phyloP scores from a whole-genome alignment of 35 echinoderm and acorn worm species.

The Amphiura filiformis region DNA sequence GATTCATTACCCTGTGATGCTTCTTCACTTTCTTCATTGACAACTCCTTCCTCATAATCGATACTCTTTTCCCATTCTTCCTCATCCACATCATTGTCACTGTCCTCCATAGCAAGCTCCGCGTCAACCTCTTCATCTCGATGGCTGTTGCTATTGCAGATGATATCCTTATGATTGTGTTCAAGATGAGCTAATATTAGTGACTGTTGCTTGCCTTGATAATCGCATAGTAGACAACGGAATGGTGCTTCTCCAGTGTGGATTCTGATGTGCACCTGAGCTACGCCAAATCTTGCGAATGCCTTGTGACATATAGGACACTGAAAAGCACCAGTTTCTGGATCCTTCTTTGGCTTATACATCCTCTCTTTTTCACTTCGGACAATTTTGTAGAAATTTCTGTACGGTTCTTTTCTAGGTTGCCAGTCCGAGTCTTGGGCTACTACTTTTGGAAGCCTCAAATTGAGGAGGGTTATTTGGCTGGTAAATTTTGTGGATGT shows the following conservation, averaged over 20 bases:
- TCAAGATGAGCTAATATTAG: background rate
- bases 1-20: background rate
- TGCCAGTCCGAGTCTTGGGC: background rate
- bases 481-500: background rate
- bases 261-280: background rate
- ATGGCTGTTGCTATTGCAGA: background rate
- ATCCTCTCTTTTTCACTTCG: background rate
- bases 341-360: background rate
- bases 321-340: background rate
- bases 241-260: background rate
- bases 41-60: background rate
- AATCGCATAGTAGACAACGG: background rate
- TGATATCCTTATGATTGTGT: background rate
- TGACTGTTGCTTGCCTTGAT: constrained; percentile 4
- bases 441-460: background rate
- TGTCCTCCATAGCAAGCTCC: background rate
- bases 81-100: background rate
- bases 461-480: background rate
- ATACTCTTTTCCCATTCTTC: background rate
- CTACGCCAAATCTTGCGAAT: background rate
- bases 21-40: background rate
- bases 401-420: constrained; percentile 9
- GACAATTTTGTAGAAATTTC: background rate
- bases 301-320: background rate
- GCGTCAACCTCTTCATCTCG: background rate